Evolutionary conservation across 2,113 vertebrate genomes (phyloP), one percentile per base, ranked within the genome.

Genomic region (Scytalopus superciliaris): DNA sequence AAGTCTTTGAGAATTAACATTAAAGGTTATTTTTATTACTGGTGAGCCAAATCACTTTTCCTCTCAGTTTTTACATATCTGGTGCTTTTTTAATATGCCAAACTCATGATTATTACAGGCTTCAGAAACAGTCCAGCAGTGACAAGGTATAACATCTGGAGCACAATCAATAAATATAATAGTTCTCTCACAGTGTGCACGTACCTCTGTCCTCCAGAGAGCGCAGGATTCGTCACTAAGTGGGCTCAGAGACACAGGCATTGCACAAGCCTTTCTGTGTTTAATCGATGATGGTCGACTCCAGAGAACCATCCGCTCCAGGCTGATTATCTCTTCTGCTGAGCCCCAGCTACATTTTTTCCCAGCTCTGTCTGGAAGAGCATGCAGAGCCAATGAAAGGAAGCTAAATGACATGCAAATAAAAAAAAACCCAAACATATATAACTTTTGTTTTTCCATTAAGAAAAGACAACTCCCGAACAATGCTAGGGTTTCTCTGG

Each of bases 371-470:
- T 63, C 75, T 85, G 87, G 89, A 94, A 69, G 70, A 89, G 56
- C 53, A 3, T 31, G 69, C 70, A 85, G 57, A 90, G 62, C 86
- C 81, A 91, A 87, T 91, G 81, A 91, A 91, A 92, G 73, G 91
- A 56, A 70, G 73, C 86, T 70, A 77, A 92, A 78, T 30, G 60
- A 92, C 92, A 94, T 1, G 8, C 82, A 86, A 93, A 95, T 86
- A 22, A 91, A 82, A 49, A 47, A 28, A 88, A 62, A 55, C n/a
- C n/a, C n/a, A 78, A 67, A n/a, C 7, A 66, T 33, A 80, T 21
- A 68, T 55, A 77, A 80, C 94, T 95, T 93, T 94, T 97, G 90
- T 94, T 94, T 94, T 95, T 77, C 83, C 92, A 53, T 97, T 96
- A 96, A 84, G 90, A 63, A 45, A 90, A 96, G 82, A 53, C 89